Evolutionary conservation across 1,140 invertebrate genomes (phyloP).

Genomic region (Bacillus rossius): DNA sequence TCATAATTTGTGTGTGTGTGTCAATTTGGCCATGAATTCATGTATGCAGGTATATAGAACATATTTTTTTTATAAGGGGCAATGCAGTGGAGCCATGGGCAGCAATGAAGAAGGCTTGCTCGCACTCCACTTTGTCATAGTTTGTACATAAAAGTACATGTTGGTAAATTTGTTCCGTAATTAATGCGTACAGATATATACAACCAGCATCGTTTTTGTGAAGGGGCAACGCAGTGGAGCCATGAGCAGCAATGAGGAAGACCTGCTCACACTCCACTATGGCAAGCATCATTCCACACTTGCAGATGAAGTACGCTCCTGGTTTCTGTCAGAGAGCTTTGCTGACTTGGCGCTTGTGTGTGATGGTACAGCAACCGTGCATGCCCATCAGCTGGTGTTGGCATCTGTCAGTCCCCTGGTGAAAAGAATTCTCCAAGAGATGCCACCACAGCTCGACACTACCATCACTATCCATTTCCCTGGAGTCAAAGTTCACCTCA

Average conservation of each 20-base stretch:
- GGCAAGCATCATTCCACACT: slow-evolving; percentile 85
- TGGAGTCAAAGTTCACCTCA: slow-evolving; percentile 67
- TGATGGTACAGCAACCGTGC: slow-evolving; percentile 40
- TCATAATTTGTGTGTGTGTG: too few relatives aligned
- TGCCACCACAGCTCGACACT: slow-evolving; percentile 42
- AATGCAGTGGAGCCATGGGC: too few relatives aligned
- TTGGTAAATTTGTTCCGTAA: too few relatives aligned
- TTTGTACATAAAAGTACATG: too few relatives aligned
- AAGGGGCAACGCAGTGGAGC: too few relatives aligned
- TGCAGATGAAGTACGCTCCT: slow-evolving; percentile 77
- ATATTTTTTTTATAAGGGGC: too few relatives aligned
- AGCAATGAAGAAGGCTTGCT: slow-evolving; percentile 44
- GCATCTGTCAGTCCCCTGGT: slow-evolving; percentile 78
- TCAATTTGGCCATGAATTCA: too few relatives aligned
- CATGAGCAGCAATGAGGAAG: too few relatives aligned
- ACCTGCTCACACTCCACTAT: slow-evolving; percentile 77
- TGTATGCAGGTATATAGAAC: too few relatives aligned
- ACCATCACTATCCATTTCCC: slow-evolving; percentile 66
- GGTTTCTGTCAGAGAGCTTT: slow-evolving; percentile 70
- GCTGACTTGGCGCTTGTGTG: slow-evolving; percentile 76
- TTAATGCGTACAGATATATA: too few relatives aligned
- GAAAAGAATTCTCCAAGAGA: slow-evolving; percentile 65
- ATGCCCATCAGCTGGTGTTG: slow-evolving; percentile 71
- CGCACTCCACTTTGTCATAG: slow-evolving; percentile 84
- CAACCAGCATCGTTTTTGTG: too few relatives aligned